Evolutionary conservation across 2,888 invertebrate species (phyloP).

Genomic region (Cantharis rustica): DNA sequence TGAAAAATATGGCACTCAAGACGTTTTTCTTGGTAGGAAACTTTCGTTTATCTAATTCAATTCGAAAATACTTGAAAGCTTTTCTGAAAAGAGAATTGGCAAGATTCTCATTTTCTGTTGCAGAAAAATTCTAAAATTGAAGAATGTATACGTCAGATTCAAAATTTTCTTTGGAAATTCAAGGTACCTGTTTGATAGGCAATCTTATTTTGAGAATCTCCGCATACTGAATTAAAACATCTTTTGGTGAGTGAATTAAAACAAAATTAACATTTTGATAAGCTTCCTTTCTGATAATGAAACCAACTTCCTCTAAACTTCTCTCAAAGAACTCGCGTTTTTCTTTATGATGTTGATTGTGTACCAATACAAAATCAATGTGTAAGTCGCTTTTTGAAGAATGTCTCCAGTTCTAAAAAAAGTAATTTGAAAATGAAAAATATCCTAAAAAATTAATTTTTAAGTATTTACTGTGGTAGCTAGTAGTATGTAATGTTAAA

Average conservation of each 20-base stretch:
- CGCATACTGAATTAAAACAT: slow-evolving; percentile 72
- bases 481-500: too few relatives aligned
- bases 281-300: slow-evolving; percentile 65
- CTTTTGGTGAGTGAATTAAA: slow-evolving; percentile 74
- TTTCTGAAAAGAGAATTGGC: slow-evolving; percentile 47
- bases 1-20: slow-evolving; percentile 70
- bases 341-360: slow-evolving; percentile 54
- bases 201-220: slow-evolving; percentile 78
- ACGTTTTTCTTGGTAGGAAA: slow-evolving; percentile 68
- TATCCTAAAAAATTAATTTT: too few relatives aligned
- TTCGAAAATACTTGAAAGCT: slow-evolving; percentile 61
- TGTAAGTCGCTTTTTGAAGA: slow-evolving; percentile 60
- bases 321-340: slow-evolving; percentile 64
- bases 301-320: slow-evolving; percentile 65
- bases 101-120: slow-evolving; percentile 33
- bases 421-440: too few relatives aligned
- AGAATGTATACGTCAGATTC: neutral
- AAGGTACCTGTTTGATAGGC: slow-evolving; percentile 73
- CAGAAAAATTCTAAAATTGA: slow-evolving; percentile 35
- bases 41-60: slow-evolving; percentile 60
- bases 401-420: slow-evolving; percentile 59
- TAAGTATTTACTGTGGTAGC: too few relatives aligned
- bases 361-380: slow-evolving; percentile 70
- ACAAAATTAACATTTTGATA: slow-evolving; percentile 69
- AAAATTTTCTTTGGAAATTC: neutral